A percentile compares a stretch with the other conserved stretches of the same genome.
Evolutionary conservation across 2,888 invertebrate genomes (phyloP).

Genomic region (Luffia ferchaultella): DNA sequence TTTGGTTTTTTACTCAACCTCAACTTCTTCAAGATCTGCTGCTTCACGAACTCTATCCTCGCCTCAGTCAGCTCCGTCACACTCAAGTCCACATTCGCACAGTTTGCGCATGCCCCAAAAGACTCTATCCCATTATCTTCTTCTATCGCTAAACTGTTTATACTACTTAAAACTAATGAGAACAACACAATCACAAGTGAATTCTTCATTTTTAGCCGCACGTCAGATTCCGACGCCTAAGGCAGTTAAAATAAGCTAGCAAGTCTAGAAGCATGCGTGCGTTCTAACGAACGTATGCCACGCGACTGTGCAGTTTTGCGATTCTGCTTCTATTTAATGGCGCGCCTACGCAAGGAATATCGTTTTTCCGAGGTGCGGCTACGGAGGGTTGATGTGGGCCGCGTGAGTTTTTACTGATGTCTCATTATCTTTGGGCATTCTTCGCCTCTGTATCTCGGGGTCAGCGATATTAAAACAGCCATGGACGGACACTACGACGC

Average conservation of each 20-base stretch:
- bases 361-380: background rate
- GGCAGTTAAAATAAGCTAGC: constrained; percentile 40
- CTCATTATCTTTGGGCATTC: background rate
- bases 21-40: constrained; percentile 83
- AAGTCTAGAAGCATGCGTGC: constrained; percentile 48
- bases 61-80: constrained; percentile 70
- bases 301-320: constrained; percentile 28
- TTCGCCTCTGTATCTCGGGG: background rate
- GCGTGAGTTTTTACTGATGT: background rate
- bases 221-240: constrained; percentile 36
- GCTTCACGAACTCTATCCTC: constrained; percentile 83
- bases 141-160: constrained; percentile 29
- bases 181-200: constrained; percentile 32
- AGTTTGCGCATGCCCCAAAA: constrained; percentile 41
- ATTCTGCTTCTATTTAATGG: constrained; percentile 1
- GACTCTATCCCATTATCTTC: constrained; percentile 20
- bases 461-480: background rate
- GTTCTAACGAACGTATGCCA: constrained; percentile 20
- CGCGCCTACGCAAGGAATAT: background rate
- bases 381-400: background rate
- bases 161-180: constrained; percentile 31
- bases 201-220: constrained; percentile 17
- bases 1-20: constrained; percentile 78
- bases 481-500: background rate
- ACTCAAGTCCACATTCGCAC: constrained; percentile 49